Base-by-base conservation (phyloP, 2,113 vertebrate genomes). In the Hydropotes inermis region DNA sequence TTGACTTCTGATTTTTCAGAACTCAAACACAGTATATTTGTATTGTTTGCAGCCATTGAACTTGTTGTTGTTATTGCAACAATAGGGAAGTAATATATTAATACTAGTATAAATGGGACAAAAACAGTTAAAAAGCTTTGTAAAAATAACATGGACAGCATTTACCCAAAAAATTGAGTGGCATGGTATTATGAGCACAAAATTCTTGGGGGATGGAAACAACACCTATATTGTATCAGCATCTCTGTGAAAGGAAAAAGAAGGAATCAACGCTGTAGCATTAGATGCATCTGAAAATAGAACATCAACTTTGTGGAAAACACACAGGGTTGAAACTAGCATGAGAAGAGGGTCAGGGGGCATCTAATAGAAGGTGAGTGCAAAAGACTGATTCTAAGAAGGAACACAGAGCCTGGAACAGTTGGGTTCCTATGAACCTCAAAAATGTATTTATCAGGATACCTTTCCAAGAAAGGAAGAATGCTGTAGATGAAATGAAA, bases 301-400 rank as follows among this genome's bases (percentile, higher is more conserved):
- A 78, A 27, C 67, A 85, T 7, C 25, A 47, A 15, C 17, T 57
- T 43, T 6, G 13, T 45, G 36, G 3, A 85, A 39, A 79, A 36
- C 7, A 43, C 11, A 76, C 17, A 47, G 36, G 25, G 25, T 30
- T 47, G 36, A 55, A 96, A 33, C 36, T 19, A 64, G 45, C 13
- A 19, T 33, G 23, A 36, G 9, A 4, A 2, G 1, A 8, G 33
- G 5, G 23, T 76, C 2, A 15, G 19, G 19, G 9, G 6, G 3
- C 1, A 11, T 57, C 57, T 70, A 83, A 33, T 3, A 67, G 76
- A 14, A 61, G n/a, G 6, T 54, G 36, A 60, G 8, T 45, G 6
- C n/a, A 36, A 89, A 25, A 36, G 23, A 23, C 23, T 58, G 45
- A 36, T 19, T 6, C 12, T 60, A 52, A 90, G 52, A 70, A 52